Evolutionary conservation across 1,140 invertebrate genomes (phyloP).

Genomic region (Wasmannia auropunctata): DNA sequence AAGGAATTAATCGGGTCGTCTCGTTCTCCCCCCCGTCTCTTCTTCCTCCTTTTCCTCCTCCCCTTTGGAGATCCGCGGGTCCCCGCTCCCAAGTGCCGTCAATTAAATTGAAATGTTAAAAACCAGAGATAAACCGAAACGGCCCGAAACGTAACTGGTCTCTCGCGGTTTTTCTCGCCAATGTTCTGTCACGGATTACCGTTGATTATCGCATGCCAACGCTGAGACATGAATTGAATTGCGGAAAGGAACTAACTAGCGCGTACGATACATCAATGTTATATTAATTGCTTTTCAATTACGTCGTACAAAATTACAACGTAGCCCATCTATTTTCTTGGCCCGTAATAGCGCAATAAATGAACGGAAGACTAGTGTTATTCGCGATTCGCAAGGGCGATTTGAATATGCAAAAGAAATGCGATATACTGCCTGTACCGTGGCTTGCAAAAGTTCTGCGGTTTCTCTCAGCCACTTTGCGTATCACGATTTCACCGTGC

Average conservation of each 20-base stretch:
- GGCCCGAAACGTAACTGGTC: constrained; percentile 2
- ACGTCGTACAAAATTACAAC: background rate
- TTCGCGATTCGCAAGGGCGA: background rate
- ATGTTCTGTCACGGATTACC: background rate
- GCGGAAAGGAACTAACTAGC: background rate
- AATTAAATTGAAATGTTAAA: constrained; percentile 77
- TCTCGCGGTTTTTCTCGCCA: background rate
- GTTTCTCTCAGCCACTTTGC: constrained; percentile 51
- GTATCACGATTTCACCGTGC: constrained; percentile 46
- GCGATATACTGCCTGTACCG: constrained; percentile 53
- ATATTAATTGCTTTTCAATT: constrained; percentile 9
- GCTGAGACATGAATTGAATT: constrained; percentile 12
- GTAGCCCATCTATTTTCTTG: background rate
- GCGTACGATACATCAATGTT: background rate
- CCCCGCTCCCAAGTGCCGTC: constrained; percentile 71
- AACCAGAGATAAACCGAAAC: constrained; percentile 73
- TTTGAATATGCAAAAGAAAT: constrained; percentile 57
- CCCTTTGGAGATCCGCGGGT: constrained; percentile 26
- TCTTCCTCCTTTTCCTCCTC: constrained; percentile 31
- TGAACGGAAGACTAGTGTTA: background rate
- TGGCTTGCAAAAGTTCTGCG: constrained; percentile 36
- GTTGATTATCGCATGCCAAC: background rate
- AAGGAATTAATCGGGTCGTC: constrained; percentile 82
- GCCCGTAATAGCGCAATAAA: background rate
- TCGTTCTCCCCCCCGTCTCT: constrained; percentile 39